phyloP scores from a whole-genome alignment of 2,113 vertebrate species.

The Acrocephalus kingi region DNA sequence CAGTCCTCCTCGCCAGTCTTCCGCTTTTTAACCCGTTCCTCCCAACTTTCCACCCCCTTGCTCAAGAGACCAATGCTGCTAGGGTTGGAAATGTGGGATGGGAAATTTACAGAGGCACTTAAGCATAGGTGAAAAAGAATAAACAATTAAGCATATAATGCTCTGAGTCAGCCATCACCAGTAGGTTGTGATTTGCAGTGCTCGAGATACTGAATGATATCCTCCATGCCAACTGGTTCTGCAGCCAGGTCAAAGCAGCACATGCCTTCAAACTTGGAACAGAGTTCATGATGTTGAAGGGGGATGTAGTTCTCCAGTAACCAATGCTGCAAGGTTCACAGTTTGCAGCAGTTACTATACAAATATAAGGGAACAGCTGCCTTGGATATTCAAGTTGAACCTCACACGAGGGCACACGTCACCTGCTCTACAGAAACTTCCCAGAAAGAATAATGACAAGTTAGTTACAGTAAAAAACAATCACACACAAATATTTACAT shows the following conservation, averaged over 20 bases:
- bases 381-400: neutral
- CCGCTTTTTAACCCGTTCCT: neutral
- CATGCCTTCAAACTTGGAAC: neutral
- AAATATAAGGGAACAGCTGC: neutral
- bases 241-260: neutral
- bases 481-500: neutral
- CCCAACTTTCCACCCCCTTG: neutral
- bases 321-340: neutral
- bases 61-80: neutral
- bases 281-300: neutral
- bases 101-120: neutral
- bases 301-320: neutral
- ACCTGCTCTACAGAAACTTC: neutral
- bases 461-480: neutral
- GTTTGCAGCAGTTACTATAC: neutral
- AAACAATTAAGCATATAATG: neutral
- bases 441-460: neutral
- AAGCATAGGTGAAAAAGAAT: neutral
- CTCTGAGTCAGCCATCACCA: neutral
- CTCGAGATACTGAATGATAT: neutral
- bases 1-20: neutral
- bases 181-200: neutral
- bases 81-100: neutral
- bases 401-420: rapidly evolving
- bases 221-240: neutral